These are phyloP conservation scores for Ennomos fuscantarius DNA, from an alignment of 2,888 invertebrate species.

Conservation along the genomic window DNA sequence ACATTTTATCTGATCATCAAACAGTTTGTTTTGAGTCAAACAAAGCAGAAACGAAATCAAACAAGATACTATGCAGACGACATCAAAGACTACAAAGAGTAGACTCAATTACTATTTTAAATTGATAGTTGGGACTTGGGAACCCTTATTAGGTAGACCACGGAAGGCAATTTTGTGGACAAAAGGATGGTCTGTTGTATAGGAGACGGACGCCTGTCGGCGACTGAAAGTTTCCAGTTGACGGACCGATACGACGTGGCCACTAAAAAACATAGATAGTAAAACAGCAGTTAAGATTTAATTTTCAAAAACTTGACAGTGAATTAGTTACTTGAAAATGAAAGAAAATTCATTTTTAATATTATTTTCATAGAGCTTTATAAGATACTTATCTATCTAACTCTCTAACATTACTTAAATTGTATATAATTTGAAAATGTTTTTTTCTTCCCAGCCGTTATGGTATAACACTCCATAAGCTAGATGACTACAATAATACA, in stretches of 20 bases:
- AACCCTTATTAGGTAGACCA: constrained; percentile 76
- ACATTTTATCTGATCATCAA: constrained; percentile 44
- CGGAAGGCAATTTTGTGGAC: constrained; percentile 81
- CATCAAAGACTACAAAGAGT: constrained; percentile 75
- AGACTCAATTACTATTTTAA: constrained; percentile 72
- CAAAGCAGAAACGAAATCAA: constrained; percentile 58
- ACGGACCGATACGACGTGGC: constrained; percentile 48
- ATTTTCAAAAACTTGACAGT: not conserved
- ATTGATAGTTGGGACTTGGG: constrained; percentile 80
- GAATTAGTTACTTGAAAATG: too few relatives aligned
- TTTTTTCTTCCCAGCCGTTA: too few relatives aligned
- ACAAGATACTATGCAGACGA: constrained; percentile 62
- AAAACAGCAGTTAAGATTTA: constrained; percentile 11
- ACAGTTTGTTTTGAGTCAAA: constrained; percentile 48
- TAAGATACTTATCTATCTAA: too few relatives aligned
- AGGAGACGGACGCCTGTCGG: constrained; percentile 60
- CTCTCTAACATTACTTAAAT: too few relatives aligned
- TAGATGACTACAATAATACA: too few relatives aligned
- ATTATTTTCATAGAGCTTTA: too few relatives aligned
- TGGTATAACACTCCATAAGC: too few relatives aligned
- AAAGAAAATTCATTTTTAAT: too few relatives aligned
- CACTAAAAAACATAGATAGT: not conserved
- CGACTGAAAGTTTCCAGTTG: constrained; percentile 79
- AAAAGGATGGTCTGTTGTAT: constrained; percentile 71
- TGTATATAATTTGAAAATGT: too few relatives aligned